Evolutionary conservation across 92 coral and sea anemone species (phyloP), one percentile per base, ranked within the genome.

Genomic region (Phenganax marumi): DNA sequence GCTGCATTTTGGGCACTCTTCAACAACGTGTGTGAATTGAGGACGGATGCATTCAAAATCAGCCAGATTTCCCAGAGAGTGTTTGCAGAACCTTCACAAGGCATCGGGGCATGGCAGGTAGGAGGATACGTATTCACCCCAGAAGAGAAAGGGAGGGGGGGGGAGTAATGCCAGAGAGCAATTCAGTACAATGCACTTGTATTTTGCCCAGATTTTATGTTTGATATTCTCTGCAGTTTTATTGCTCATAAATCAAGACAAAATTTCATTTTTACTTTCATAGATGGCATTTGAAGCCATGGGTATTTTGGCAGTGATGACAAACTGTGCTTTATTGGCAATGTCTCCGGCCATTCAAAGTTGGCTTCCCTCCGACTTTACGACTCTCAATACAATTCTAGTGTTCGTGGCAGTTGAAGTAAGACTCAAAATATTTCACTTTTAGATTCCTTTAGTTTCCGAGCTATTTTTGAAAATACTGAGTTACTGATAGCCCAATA

Each of bases 31-130:
- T 86, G 91, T 33, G 99, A 96, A 83, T 84, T 96, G 50, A 92
- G 99, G 52, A 96, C 99, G 10, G 99, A 96, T 57, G 99, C 97
- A 21, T 96, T 96, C 84, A 96, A 96, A 85, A 79, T 96, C 88
- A 91, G 97, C 79, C 87, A 94, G 52, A 91, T 96, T 68, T 90
- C 79, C 85, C 99, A 96, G 79, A 85, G 99, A 75, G 91, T 95
- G 12, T 96, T 96, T 80, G 86, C 97, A 1, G 70, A 85, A 56
- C 96, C 96, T 14, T 87, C 99, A 2, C 84, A 92, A 17, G 91
- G 97, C 21, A 96, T 96, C 75, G 99, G 99, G 10, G 99, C 97
- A 12, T 96, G 99, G 99, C 99, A 96, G 97, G 99, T 96, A 69
- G 43, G 43, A 5, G 43, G 43, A 33, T 33, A n/a, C n/a, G n/a